phyloP scores from a whole-genome alignment of 2,797 vertebrate genomes.

The Anas georgica region DNA sequence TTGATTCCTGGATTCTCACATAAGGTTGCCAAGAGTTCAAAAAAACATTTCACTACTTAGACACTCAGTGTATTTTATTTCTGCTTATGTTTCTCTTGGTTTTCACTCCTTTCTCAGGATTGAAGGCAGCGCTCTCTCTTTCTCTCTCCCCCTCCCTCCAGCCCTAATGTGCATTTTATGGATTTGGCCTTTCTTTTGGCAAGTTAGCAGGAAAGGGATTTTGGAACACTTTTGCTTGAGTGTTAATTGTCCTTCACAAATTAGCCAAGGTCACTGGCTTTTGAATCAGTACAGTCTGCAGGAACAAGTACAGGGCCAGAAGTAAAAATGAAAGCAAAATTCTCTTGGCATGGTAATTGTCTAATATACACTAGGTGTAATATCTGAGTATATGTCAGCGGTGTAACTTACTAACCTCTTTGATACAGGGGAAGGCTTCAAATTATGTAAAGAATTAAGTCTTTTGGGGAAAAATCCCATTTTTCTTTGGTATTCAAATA shows the following conservation, averaged over 20 bases:
- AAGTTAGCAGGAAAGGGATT: background rate
- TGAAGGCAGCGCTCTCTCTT: background rate
- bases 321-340: background rate
- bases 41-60: background rate
- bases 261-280: background rate
- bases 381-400: background rate
- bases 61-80: background rate
- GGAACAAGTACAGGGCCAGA: background rate
- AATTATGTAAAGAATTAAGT: background rate
- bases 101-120: background rate
- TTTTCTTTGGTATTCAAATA: background rate
- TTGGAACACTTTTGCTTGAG: background rate
- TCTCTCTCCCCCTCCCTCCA: background rate
- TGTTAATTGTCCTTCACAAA: slow-evolving; percentile 30
- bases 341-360: background rate
- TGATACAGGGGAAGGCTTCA: background rate
- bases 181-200: background rate
- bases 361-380: background rate
- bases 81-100: background rate
- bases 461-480: background rate
- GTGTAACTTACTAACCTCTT: background rate
- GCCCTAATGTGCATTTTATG: background rate
- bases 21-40: background rate
- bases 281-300: background rate
- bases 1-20: background rate